Percentiles rank a stretch among this genome's conserved stretches.
Conservation (phyloP, 1,140 invertebrate species). For the Atta cephalotes region DNA sequence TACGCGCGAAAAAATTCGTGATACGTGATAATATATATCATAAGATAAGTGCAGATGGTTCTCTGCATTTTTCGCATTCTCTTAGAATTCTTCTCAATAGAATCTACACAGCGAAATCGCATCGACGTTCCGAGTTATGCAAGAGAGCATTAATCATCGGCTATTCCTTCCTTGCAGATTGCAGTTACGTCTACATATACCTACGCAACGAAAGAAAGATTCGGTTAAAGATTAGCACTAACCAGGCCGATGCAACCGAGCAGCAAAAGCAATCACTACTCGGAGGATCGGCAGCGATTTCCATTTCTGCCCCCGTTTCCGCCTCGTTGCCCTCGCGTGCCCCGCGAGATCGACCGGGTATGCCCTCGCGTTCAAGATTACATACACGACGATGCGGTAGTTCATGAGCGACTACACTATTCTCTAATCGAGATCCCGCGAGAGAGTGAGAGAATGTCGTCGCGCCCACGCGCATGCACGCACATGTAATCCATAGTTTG, state of each 20-base stretch:
- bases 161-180: constrained; percentile 7
- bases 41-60: constrained; percentile 2
- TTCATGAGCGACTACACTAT: constrained; percentile 30
- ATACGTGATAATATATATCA: not conserved
- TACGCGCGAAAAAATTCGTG: constrained; percentile 1
- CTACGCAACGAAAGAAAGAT: constrained; percentile 17
- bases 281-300: constrained; percentile 34
- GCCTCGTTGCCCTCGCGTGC: constrained; percentile 10
- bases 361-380: constrained; percentile 5
- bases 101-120: constrained; percentile 6
- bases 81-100: not conserved
- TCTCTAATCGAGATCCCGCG: constrained; percentile 21
- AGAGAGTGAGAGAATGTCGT: constrained; percentile 18
- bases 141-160: constrained; percentile 10
- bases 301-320: constrained; percentile 43
- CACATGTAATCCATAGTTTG: constrained; percentile 25
- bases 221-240: constrained; percentile 6
- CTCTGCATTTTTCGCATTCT: not conserved
- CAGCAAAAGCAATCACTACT: not conserved
- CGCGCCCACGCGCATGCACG: constrained; percentile 23
- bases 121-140: constrained; percentile 17
- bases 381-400: constrained; percentile 16
- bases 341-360: not conserved
- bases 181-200: not conserved
- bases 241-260: not conserved